Percentiles rank a stretch among this genome's conserved stretches.
These are phyloP conservation scores for Protaetia brevitarsis DNA, from an alignment of 1,140 invertebrate genomes.

Conservation along the genomic window DNA sequence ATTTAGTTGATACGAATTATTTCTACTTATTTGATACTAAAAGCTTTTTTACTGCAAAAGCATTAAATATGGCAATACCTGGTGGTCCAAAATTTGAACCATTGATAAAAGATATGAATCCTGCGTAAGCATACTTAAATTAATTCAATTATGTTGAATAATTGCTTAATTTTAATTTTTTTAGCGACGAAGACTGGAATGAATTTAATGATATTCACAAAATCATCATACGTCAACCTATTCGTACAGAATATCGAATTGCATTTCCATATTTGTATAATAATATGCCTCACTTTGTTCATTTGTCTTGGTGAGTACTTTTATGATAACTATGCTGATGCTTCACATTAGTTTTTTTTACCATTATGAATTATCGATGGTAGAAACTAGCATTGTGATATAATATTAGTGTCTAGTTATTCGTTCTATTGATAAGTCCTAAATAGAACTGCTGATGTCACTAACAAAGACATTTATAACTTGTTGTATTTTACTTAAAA, in stretches of 20 bases:
- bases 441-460: conserved; percentile 53
- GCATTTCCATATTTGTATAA: conserved; percentile 99
- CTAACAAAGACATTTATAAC: conserved; percentile 41
- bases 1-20: conserved; percentile 97
- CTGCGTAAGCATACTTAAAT: conserved; percentile 62
- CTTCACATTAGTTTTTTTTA: conserved; percentile 50
- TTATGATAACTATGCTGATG: background rate
- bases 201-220: conserved; percentile 99
- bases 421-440: conserved; percentile 48
- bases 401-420: conserved; percentile 50
- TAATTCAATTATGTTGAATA: background rate
- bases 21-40: conserved; percentile 99
- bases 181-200: conserved; percentile 99
- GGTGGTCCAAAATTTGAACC: conserved; percentile 99
- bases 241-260: conserved; percentile 98
- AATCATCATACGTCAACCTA: conserved; percentile 97
- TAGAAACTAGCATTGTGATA: conserved; percentile 54
- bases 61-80: conserved; percentile 99
- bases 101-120: conserved; percentile 95
- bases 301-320: conserved; percentile 83
- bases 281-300: conserved; percentile 95
- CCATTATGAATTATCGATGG: conserved; percentile 25
- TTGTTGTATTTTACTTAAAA: too few species aligned
- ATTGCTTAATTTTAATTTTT: conserved; percentile 37
- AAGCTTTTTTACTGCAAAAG: conserved; percentile 99